Percentiles rank a stretch among this genome's conserved stretches.
These are phyloP conservation scores for Tringa solitaria DNA, from an alignment of 2,113 vertebrate species.

Conservation along the genomic window DNA sequence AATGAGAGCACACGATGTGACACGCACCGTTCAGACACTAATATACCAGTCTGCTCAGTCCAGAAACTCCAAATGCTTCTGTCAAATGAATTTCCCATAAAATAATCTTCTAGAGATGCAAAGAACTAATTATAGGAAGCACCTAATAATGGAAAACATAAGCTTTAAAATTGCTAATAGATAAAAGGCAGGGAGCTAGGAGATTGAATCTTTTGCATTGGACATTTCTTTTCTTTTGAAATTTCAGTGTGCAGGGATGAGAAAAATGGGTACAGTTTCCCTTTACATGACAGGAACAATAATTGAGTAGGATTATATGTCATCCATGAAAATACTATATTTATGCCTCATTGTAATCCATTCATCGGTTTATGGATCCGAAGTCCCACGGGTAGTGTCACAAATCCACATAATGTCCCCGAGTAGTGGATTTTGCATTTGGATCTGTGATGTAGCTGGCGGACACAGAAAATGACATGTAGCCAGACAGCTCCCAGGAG, in stretches of 20 bases:
- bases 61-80: background rate
- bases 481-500: conserved; percentile 67
- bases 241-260: conserved; percentile 37
- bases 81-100: conserved; percentile 7
- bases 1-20: background rate
- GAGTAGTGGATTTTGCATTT: conserved; percentile 74
- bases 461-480: conserved; percentile 73
- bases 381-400: conserved; percentile 74
- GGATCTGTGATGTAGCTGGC: conserved; percentile 75
- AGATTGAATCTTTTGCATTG: background rate
- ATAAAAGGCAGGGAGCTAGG: background rate
- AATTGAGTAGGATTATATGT: conserved; percentile 72
- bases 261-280: conserved; percentile 64
- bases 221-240: background rate
- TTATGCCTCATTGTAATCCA: conserved; percentile 80
- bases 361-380: conserved; percentile 82
- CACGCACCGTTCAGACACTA: background rate
- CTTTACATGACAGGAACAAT: conserved; percentile 68
- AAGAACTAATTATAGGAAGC: conserved; percentile 17
- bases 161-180: background rate
- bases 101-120: background rate
- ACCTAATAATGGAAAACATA: conserved; percentile 16
- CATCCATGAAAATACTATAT: conserved; percentile 77
- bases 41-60: background rate
- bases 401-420: conserved; percentile 75